Base-by-base conservation (phyloP, 2,113 vertebrate genomes). In the Pyrgilauda ruficollis region DNA sequence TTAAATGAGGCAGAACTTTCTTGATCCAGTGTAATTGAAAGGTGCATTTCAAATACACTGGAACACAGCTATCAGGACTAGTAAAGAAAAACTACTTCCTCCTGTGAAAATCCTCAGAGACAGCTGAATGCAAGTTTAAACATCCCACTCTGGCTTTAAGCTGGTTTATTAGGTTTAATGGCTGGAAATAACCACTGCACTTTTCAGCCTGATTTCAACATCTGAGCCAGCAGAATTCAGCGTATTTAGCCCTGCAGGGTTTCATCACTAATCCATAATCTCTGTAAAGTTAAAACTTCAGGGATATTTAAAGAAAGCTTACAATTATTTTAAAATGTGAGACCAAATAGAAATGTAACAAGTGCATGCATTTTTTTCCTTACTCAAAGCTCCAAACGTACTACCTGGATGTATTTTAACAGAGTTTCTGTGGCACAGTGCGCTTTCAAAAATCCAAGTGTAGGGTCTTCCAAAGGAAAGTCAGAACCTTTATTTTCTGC, bases 161-260 rank as follows among this genome's bases (percentile, higher is more conserved):
- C 11, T 74, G 26, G 80, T 56, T 93, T 93, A 89, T 84, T 87
- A 79, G 27, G 62, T 93, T 92, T 93, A 93, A 70, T 62, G 46
- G 50, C 50, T 88, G 43, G 30, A 93, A 93, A 93, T 35, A 93
- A 83, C 59, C 82, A 83, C 35, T 27, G 16, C 46, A 66, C 63
- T 88, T 92, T 80, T 86, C 59, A 94, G 53, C 2, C 50, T 66
- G 5, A 66, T 85, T 91, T 94, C 75, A 92, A 30, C 13, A 85
- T 53, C 33, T 83, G 50, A 88, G n/a, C 15, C 59, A 88, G 55
- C 26, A 92, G 46, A 90, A 93, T 28, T 83, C 39, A 30, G 15
- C 5, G 31, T 24, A 73, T 75, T 89, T 84, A 90, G 49, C 59
- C 77, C 63, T 55, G 37, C 46, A 62, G 66, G 74, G 58, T 94